Percentiles rank a stretch among this genome's conserved stretches.
Conservation (phyloP, 2,888 invertebrate genomes). For the Drosophila neutralis region DNA sequence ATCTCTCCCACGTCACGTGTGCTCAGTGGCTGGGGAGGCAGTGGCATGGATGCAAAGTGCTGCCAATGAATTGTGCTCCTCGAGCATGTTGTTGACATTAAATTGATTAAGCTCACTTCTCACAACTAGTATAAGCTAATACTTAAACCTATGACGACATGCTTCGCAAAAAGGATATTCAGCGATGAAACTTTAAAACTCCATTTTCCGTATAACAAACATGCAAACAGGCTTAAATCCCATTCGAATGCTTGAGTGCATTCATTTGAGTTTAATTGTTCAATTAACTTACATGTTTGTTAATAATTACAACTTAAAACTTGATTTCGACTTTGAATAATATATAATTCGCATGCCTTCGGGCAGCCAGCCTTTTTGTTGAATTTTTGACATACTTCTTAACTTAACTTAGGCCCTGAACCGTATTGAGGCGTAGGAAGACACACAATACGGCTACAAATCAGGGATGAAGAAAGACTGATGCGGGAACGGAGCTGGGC, state of each 20-base stretch:
- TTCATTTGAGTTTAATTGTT: background rate
- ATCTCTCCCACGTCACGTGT: slow-evolving; percentile 36
- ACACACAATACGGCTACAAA: no score
- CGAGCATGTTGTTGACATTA: slow-evolving; percentile 56
- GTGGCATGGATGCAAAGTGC: background rate
- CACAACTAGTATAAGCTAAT: slow-evolving; percentile 15
- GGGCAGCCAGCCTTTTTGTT: background rate
- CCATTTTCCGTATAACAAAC: background rate
- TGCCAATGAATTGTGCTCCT: slow-evolving; percentile 17
- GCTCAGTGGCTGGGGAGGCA: slow-evolving; percentile 1
- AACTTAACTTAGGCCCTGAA: background rate
- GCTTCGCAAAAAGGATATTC: background rate
- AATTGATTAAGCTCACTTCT: slow-evolving; percentile 61
- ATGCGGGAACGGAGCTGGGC: no score
- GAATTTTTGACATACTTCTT: background rate
- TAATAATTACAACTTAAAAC: background rate
- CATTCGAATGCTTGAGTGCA: no score
- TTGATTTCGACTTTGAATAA: background rate
- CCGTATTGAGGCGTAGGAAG: no score
- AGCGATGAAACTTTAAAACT: background rate
- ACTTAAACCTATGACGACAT: background rate
- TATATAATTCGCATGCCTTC: no score
- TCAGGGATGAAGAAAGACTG: no score
- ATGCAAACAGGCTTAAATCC: background rate
- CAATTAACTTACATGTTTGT: background rate